phyloP scores from a whole-genome alignment of 2,888 invertebrate species.

The Volucella bombylans region DNA sequence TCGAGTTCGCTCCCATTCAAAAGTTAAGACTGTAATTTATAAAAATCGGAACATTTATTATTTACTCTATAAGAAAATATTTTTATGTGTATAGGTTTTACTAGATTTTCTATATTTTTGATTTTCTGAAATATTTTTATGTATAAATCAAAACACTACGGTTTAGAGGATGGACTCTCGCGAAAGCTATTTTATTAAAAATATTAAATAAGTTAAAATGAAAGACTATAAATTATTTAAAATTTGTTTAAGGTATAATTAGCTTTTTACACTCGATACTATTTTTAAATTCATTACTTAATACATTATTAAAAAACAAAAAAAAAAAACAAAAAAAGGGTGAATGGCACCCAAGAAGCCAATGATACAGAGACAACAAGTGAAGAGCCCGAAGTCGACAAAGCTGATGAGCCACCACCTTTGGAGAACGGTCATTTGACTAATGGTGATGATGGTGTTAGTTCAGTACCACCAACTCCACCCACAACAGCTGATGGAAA shows the following conservation, averaged over 20 bases:
- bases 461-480: slow-evolving; percentile 50
- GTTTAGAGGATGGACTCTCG: background rate
- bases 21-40: background rate
- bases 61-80: background rate
- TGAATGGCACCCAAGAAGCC: slow-evolving; percentile 48
- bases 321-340: slow-evolving; percentile 44
- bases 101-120: background rate
- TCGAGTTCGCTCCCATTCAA: too few species aligned
- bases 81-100: background rate
- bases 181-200: background rate
- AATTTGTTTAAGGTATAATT: slow-evolving; percentile 20
- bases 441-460: slow-evolving; percentile 38
- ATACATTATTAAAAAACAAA: slow-evolving; percentile 30
- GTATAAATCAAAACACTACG: too few species aligned
- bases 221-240: background rate
- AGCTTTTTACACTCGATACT: slow-evolving; percentile 46
- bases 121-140: background rate
- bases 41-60: background rate
- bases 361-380: slow-evolving; percentile 49
- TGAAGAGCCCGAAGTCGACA: slow-evolving; percentile 44
- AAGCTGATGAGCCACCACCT: slow-evolving; percentile 5
- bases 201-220: background rate
- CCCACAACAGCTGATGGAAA: slow-evolving; percentile 55
- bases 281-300: slow-evolving; percentile 28
- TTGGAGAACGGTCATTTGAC: slow-evolving; percentile 48